Evolutionary conservation across 2,113 vertebrate genomes (phyloP).

Genomic region (Speoplatyrhinus poulsoni): DNA sequence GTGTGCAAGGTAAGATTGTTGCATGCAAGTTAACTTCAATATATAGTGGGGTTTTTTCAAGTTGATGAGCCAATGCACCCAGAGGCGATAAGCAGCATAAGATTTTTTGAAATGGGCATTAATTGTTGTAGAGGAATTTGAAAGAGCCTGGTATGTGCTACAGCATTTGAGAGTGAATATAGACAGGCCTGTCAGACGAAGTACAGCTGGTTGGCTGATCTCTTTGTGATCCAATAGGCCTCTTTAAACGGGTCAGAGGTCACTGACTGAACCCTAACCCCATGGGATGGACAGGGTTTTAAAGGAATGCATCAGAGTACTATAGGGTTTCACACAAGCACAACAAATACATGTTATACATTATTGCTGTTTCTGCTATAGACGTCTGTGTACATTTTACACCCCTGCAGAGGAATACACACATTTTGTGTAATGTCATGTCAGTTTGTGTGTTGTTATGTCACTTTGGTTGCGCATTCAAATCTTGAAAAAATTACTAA

Average conservation of each 20-base stretch:
- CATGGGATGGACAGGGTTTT: constrained; percentile 15
- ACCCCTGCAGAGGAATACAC: constrained; percentile 38
- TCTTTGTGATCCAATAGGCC: constrained; percentile 35
- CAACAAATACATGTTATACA: constrained; percentile 3
- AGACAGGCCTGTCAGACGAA: constrained; percentile 21
- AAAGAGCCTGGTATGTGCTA: neutral
- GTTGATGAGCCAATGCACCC: neutral
- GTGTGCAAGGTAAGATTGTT: too few relatives aligned
- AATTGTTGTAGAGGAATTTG: neutral
- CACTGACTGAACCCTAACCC: constrained; percentile 23
- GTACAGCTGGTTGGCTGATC: constrained; percentile 48
- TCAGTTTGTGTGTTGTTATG: constrained; percentile 2
- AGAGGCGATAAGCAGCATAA: neutral
- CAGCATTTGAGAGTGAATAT: constrained; percentile 9
- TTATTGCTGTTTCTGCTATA: constrained; percentile 13
- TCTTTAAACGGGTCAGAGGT: constrained; percentile 48
- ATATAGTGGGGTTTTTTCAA: too few relatives aligned
- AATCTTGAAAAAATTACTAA: neutral
- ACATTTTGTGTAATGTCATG: constrained; percentile 38
- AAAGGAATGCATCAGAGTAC: constrained; percentile 12
- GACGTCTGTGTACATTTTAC: constrained; percentile 45
- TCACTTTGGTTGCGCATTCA: neutral
- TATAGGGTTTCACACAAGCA: constrained; percentile 18
- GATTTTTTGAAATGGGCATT: too few relatives aligned
- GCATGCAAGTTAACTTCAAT: too few relatives aligned